A percentile compares a stretch with the other conserved stretches of the same genome.
Conservation (phyloP, 2,888 invertebrate genomes). For the Dryobota labecula region DNA sequence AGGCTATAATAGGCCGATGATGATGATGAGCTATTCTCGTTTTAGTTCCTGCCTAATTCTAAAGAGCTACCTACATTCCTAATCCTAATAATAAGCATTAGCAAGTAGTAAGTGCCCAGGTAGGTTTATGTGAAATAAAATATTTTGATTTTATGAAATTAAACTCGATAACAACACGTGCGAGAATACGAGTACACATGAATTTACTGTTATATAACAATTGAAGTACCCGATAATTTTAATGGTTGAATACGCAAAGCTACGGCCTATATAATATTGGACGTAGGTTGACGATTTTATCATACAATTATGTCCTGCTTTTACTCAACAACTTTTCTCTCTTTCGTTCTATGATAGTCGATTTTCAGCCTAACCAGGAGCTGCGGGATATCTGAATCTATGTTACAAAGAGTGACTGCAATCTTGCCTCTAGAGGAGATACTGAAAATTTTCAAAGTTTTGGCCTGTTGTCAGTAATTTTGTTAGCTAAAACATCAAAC, state of each 20-base stretch:
- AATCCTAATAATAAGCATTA: not conserved
- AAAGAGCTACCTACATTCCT: not conserved
- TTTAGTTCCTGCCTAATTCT: not conserved
- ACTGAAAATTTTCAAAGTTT: not conserved
- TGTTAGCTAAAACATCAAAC: not conserved
- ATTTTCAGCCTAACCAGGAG: not conserved
- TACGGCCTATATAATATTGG: not conserved
- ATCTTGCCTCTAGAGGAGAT: not conserved
- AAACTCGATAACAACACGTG: conserved; percentile 13
- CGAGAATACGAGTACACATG: not conserved
- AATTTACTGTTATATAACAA: conserved; percentile 11
- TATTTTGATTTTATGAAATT: no score
- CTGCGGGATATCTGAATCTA: not conserved
- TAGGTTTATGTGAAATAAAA: no score
- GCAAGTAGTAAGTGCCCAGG: no score
- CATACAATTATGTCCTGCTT: not conserved
- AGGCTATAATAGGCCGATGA: not conserved
- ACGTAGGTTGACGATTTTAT: not conserved
- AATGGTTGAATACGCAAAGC: conserved; percentile 26
- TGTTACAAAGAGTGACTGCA: not conserved
- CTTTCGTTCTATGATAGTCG: not conserved
- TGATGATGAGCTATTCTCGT: not conserved
- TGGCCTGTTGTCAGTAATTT: not conserved
- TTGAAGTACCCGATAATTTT: conserved; percentile 31
- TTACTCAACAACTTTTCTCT: not conserved